These are phyloP conservation scores for Trissoscelio sp. DNA, from an alignment of 2,888 invertebrate species.

Conservation along the genomic window DNA sequence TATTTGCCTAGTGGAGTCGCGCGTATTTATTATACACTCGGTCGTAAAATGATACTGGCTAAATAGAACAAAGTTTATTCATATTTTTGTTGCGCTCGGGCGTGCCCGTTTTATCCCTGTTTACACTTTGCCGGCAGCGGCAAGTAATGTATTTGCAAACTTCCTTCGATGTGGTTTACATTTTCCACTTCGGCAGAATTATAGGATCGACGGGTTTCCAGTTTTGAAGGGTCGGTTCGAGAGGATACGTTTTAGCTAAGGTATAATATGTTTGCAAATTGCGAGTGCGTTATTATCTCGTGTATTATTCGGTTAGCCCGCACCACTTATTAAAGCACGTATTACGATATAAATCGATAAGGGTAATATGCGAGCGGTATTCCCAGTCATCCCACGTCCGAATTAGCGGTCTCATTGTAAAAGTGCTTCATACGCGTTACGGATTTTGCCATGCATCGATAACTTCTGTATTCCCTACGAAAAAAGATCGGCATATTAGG, in stretches of 20 bases:
- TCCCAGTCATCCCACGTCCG: constrained; percentile 39
- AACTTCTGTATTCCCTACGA: constrained; percentile 11
- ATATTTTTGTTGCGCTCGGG: constrained; percentile 36
- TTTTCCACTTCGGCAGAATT: constrained; percentile 56
- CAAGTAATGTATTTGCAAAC: constrained; percentile 62
- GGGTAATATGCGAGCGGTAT: constrained; percentile 39
- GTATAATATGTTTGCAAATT: constrained; percentile 56
- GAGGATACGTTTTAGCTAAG: constrained; percentile 50
- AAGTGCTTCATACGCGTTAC: constrained; percentile 29
- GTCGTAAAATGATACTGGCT: constrained; percentile 20
- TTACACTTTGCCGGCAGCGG: constrained; percentile 48
- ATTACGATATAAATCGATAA: constrained; percentile 59
- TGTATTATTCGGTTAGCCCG: constrained; percentile 47
- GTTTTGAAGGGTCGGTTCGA: constrained; percentile 46
- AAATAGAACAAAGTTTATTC: constrained; percentile 50
- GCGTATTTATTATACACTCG: constrained; percentile 24
- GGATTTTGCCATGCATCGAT: constrained; percentile 38
- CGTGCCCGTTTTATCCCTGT: constrained; percentile 32
- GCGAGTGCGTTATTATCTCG: constrained; percentile 50
- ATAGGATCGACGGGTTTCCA: constrained; percentile 51
- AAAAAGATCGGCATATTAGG: constrained; percentile 10
- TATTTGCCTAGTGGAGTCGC: neutral
- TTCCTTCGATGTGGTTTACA: constrained; percentile 58
- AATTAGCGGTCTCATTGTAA: constrained; percentile 47
- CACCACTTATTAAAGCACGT: constrained; percentile 56